Evolutionary conservation across 2,888 invertebrate genomes (phyloP), one percentile per base, ranked within the genome.

Genomic region (Seira ritae): DNA sequence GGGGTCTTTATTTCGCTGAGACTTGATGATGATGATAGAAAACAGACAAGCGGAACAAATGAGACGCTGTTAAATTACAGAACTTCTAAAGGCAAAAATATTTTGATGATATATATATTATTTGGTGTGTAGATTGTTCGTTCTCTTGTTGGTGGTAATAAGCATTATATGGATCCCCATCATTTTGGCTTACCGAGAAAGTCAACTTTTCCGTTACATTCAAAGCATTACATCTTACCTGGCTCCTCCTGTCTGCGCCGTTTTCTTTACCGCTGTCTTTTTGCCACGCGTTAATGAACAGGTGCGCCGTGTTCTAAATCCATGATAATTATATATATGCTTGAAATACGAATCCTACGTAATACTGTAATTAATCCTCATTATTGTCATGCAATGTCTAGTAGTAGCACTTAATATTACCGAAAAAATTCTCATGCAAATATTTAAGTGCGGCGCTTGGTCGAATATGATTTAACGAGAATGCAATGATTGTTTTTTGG

Each of bases 181-280:
- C 62, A 91, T 92, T 12, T 90, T 92, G 89, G 90, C 90, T 74
- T 90, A 91, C 55, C 91, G 91, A 84, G 91, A 91, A 73, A 90
- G 91, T 3, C 91, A 92, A 86, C 90, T 92, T 37, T 93, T 92
- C 89, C 91, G 92, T 85, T 92, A 92, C 89, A 92, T 92, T 74
- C 92, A 92, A 89, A 91, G 91, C 76, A 91, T 92, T 71, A 92
- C 92, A 4, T 91, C 91, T 76, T 92, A 91, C 89, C 88, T 93
- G 83, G 91, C 92, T 0, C 92, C 92, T 0, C 92, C 92, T 6
- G 91, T 92, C n/a, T 92, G 92, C 87, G 92, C 92, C 10, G 91
- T 92, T 22, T 92, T 92, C 88, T 90, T 92, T 1, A 89, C 92
- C 17, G 92, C 92, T 19, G 89, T 93, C 1, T 91, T 92, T 87